These are phyloP conservation scores for Chaetops frenatus DNA, from an alignment of 2,113 vertebrate species.

Conservation along the genomic window DNA sequence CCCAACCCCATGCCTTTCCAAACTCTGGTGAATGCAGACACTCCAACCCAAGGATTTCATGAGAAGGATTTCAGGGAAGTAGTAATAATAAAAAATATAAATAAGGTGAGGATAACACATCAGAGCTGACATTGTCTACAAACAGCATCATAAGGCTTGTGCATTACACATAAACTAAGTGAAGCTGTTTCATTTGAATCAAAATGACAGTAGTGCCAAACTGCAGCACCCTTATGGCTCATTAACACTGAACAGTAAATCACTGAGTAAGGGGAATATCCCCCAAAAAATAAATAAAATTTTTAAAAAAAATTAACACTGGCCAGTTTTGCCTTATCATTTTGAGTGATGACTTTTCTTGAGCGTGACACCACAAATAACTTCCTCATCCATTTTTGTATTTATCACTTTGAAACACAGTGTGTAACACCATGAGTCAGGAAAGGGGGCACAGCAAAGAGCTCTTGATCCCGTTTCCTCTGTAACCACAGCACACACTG, in stretches of 20 bases:
- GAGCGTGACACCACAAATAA: background rate
- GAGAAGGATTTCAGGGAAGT: background rate
- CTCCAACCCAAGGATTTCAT: background rate
- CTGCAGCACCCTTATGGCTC: conserved; percentile 20
- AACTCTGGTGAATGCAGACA: conserved; percentile 5
- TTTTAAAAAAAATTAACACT: background rate
- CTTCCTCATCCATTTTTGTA: background rate
- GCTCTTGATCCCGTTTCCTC: conserved; percentile 10
- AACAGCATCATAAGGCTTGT: conserved; percentile 46
- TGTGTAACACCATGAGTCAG: background rate
- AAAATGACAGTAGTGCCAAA: background rate
- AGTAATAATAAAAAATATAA: background rate
- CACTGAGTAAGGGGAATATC: background rate
- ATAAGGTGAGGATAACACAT: background rate
- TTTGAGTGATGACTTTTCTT: background rate
- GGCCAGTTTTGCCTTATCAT: background rate
- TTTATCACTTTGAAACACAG: background rate
- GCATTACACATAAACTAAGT: conserved; percentile 29
- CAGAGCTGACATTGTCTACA: background rate
- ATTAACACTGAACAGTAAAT: conserved; percentile 24
- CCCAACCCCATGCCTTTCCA: background rate
- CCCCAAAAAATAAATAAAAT: background rate
- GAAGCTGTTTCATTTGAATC: conserved; percentile 13
- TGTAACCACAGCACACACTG: background rate
- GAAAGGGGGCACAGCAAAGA: conserved; percentile 15